Percentiles rank a stretch among this genome's conserved stretches.
phyloP scores from a whole-genome alignment of 2,797 vertebrate genomes.

The Cichlasoma orientale region DNA sequence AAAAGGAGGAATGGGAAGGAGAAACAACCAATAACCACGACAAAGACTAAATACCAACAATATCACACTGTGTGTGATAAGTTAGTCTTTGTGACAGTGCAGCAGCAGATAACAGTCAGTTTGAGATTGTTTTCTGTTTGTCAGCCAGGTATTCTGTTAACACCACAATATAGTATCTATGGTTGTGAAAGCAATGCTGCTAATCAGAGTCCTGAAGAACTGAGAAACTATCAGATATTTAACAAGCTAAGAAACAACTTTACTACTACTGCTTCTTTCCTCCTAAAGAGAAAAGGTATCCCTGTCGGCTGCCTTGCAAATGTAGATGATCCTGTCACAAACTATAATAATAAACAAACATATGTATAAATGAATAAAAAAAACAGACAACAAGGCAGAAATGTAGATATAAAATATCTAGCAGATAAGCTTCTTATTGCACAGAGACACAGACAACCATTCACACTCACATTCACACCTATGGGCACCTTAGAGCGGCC shows the following conservation, averaged over 20 bases:
- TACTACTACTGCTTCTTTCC: not conserved
- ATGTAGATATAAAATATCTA: no score
- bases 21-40: not conserved
- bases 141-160: not conserved
- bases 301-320: no score
- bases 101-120: not conserved
- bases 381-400: no score
- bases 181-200: not conserved
- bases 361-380: no score
- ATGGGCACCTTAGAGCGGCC: no score
- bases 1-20: not conserved
- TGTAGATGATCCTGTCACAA: not conserved
- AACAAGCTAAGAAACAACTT: not conserved
- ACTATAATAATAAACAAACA: no score
- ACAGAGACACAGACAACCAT: no score
- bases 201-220: not conserved
- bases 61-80: not conserved
- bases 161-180: not conserved
- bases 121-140: not conserved
- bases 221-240: not conserved
- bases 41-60: not conserved
- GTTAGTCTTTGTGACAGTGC: not conserved
- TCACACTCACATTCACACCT: no score
- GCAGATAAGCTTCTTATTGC: no score
- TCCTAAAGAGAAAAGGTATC: no score